phyloP scores from a whole-genome alignment of 2,888 invertebrate genomes.

The Lottia gigantea region DNA sequence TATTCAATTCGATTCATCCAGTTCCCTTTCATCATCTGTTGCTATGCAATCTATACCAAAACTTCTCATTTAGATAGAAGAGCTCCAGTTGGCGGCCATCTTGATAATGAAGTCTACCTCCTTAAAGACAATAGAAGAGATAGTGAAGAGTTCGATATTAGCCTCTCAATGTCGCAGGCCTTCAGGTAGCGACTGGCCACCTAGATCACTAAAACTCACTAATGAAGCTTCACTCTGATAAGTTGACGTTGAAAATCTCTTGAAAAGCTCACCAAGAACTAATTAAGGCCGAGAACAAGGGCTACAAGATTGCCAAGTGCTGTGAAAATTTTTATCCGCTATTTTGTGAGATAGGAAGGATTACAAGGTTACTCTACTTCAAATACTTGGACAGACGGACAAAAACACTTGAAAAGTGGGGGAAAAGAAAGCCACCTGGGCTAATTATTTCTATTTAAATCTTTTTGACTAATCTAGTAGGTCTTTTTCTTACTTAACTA shows the following conservation, averaged over 20 bases:
- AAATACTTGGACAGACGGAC: constrained; percentile 7
- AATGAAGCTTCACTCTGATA: constrained; percentile 8
- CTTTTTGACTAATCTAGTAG: too few species aligned
- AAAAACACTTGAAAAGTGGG: constrained; percentile 2
- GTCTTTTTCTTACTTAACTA: too few species aligned
- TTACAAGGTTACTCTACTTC: constrained; percentile 3
- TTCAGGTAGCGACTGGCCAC: constrained; percentile 9
- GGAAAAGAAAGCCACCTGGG: not conserved
- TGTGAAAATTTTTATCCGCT: not conserved
- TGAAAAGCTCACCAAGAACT: constrained; percentile 10
- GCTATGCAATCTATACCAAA: not conserved
- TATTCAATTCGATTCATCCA: not conserved
- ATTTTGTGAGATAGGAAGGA: constrained; percentile 2
- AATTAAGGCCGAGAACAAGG: constrained; percentile 4
- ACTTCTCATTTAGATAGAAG: not conserved
- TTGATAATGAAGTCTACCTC: constrained; percentile 2
- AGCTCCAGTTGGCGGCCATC: constrained; percentile 11
- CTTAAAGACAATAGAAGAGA: constrained; percentile 4
- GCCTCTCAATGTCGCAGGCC: constrained; percentile 1
- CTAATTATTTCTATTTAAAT: not conserved
- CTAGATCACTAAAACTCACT: constrained; percentile 10
- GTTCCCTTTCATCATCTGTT: constrained; percentile 2
- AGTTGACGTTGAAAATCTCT: constrained; percentile 9
- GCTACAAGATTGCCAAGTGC: constrained; percentile 6
- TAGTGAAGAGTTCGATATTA: constrained; percentile 7